These are phyloP conservation scores for Drosophila erecta DNA, from an alignment of 1,140 invertebrate genomes.

Conservation along the genomic window DNA sequence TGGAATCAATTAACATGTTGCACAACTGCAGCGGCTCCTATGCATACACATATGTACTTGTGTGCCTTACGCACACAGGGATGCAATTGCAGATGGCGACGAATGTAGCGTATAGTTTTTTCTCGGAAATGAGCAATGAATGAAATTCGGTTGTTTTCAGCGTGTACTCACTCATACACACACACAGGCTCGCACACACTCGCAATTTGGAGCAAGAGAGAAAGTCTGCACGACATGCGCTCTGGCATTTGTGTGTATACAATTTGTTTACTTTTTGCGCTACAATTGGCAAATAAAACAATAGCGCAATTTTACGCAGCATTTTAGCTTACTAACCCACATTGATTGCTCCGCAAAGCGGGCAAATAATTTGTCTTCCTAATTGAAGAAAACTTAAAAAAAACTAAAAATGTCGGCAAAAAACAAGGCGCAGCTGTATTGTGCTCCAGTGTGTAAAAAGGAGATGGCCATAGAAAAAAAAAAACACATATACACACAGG, in stretches of 20 bases:
- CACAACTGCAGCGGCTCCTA: conserved; percentile 7
- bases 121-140: conserved; percentile 76
- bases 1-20: conserved; percentile 27
- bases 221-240: conserved; percentile 71
- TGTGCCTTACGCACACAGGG: conserved; percentile 5
- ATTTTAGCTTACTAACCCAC: conserved; percentile 30
- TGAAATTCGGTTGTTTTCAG: conserved; percentile 73
- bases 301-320: conserved; percentile 21
- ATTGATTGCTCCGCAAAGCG: conserved; percentile 9
- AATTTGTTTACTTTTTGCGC: conserved; percentile 56
- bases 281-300: conserved; percentile 52
- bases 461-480: conserved; percentile 31
- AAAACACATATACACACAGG: conserved; percentile 29
- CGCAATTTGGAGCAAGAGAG: conserved; percentile 63
- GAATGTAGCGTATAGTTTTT: conserved; percentile 56
- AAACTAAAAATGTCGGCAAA: conserved; percentile 33
- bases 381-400: no score
- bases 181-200: conserved; percentile 12
- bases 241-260: conserved; percentile 34
- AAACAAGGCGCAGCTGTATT: conserved; percentile 30
- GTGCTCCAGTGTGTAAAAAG: conserved; percentile 9
- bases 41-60: conserved; percentile 5
- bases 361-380: background rate
- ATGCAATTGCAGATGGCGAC: conserved; percentile 60
- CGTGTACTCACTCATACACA: conserved; percentile 32